Evolutionary conservation across 1,140 invertebrate species (phyloP).

Genomic region (Parasteatoda tepidariorum): DNA sequence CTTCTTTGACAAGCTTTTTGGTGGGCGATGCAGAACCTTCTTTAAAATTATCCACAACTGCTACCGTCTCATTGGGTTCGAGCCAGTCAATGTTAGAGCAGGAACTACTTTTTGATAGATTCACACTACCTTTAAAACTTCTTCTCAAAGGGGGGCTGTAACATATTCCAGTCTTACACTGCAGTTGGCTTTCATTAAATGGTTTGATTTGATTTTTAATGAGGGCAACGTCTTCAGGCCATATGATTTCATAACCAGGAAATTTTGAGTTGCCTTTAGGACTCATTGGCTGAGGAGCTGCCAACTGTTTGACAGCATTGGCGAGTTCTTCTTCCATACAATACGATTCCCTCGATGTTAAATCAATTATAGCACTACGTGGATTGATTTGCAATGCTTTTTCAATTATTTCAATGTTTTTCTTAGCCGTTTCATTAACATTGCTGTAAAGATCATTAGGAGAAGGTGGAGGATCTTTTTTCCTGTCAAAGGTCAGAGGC

Average conservation of each 20-base stretch:
- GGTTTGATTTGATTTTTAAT: not conserved
- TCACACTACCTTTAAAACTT: conserved; percentile 11
- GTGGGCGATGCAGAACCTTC: not conserved
- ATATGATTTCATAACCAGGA: conserved; percentile 56
- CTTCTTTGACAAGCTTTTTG: conserved; percentile 43
- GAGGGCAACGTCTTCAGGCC: conserved; percentile 16
- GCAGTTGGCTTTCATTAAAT: not conserved
- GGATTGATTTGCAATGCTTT: conserved; percentile 46
- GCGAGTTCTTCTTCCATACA: conserved; percentile 50
- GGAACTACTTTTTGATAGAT: conserved; percentile 29
- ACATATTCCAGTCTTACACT: conserved; percentile 39
- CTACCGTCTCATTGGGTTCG: not conserved
- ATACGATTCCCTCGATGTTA: conserved; percentile 57
- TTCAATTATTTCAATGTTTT: conserved; percentile 61
- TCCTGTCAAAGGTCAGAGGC: not conserved
- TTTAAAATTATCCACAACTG: conserved; percentile 2
- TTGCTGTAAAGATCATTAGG: conserved; percentile 49
- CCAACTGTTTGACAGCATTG: conserved; percentile 28
- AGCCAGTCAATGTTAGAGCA: conserved; percentile 38
- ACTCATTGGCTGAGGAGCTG: not conserved
- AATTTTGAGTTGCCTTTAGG: conserved; percentile 28
- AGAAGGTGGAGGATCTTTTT: conserved; percentile 23
- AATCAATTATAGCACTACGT: conserved; percentile 60
- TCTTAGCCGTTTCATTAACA: conserved; percentile 42
- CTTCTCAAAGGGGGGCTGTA: conserved; percentile 47